These are phyloP conservation scores for Montipora sp. DNA, from an alignment of 64 coral and sea anemone genomes.

Conservation along the genomic window DNA sequence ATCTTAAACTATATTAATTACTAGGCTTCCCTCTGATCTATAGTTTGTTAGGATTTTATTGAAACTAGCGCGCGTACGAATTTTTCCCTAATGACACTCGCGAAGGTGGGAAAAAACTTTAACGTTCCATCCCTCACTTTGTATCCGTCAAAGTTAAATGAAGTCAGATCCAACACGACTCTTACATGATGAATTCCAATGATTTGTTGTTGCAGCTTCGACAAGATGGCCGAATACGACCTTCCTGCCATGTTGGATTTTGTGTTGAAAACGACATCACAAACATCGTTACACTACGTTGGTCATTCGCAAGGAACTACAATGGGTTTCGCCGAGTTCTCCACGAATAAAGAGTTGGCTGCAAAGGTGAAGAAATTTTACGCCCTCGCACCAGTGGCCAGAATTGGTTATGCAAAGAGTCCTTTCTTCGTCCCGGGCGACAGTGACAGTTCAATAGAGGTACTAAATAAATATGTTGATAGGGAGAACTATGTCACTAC, in stretches of 20 bases:
- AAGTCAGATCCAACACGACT: too few relatives aligned
- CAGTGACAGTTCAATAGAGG: conserved; percentile 10
- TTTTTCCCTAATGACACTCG: too few relatives aligned
- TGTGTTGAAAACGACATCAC: conserved; percentile 67
- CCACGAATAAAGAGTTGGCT: conserved; percentile 59
- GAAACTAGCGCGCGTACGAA: too few relatives aligned
- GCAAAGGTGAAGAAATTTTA: conserved; percentile 80
- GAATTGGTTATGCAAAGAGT: conserved; percentile 61
- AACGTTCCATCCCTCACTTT: too few relatives aligned
- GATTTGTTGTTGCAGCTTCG: conserved; percentile 48
- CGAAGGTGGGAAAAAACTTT: too few relatives aligned
- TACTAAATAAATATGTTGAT: neutral
- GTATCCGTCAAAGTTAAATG: too few relatives aligned
- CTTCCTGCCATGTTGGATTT: conserved; percentile 90
- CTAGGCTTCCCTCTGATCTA: too few relatives aligned
- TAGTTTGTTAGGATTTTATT: too few relatives aligned
- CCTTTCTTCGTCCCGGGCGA: conserved; percentile 58
- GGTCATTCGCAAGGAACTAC: conserved; percentile 88
- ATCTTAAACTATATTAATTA: too few relatives aligned
- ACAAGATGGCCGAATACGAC: conserved; percentile 90
- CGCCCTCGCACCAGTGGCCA: conserved; percentile 76
- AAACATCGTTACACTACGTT: conserved; percentile 63
- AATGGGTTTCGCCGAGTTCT: conserved; percentile 81
- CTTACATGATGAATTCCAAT: too few relatives aligned
- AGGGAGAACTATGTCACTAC: too few relatives aligned